Base-by-base conservation (phyloP, 2,888 invertebrate species). In the Crossocerus cetratus region DNA sequence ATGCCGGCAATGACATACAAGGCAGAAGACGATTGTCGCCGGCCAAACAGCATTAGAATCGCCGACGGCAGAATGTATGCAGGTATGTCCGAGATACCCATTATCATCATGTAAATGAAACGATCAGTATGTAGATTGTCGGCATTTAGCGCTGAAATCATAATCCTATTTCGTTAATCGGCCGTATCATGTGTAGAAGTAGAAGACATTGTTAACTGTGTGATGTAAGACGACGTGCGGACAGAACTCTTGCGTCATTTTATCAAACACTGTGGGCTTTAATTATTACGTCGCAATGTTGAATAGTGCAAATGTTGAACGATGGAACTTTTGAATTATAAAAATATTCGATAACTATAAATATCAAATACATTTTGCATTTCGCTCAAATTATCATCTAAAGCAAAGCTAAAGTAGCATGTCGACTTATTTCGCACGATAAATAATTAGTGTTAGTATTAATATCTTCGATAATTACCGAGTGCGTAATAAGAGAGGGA, bases 11-110 rank as follows among this genome's bases (percentile, higher is more conserved):
- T 80, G 2, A 90, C 81, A 77, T 92, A 92, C 14, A 93, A 84
- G n/a, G 89, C 72, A 78, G 89, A 88, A 18, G 91, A 88, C 11
- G 91, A 91, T 2, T 87, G 84, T 69, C 91, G 91, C 3, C 93
- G 89, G 22, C 93, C 93, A 53, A 91, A 87, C 16, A 87, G 86
- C 67, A 90, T 88, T 4, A 93, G 78, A 77, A 92, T 87, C 3
- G 92, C 88, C 22, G 92, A 90, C 0, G 93, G 92, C 20, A 92
- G 84, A 55, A 92, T 67, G 76, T 92, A 92, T n/a, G 92, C 91
- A 2, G 92, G 92, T 71, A 92, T 91, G 80, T 93, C 93, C 2
- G 92, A 92, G 18, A 91, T 78, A 22, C 93, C 93, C 68, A 92
- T 91, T 66, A 92, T 86, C 1, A 91, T 89, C 8, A 92, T 91